phyloP scores from a whole-genome alignment of 2,888 invertebrate species.

The Congeria kusceri region DNA sequence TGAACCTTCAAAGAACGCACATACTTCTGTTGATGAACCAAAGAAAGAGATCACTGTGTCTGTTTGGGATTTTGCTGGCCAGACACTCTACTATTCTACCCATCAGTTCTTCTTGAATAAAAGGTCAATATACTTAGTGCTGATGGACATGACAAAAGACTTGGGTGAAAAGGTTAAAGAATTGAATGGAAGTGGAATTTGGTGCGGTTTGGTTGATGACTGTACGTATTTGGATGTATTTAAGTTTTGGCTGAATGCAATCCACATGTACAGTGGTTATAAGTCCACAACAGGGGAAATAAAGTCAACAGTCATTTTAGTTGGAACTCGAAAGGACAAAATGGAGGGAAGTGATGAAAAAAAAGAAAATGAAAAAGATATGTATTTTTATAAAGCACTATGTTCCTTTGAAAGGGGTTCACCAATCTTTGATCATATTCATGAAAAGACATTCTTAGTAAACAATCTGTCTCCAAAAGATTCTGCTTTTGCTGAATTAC shows the following conservation, averaged over 20 bases:
- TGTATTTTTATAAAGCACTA: slow-evolving; percentile 48
- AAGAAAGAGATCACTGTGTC: slow-evolving; percentile 15
- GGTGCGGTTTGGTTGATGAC: slow-evolving; percentile 6
- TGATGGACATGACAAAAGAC: slow-evolving; percentile 45
- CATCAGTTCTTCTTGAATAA: slow-evolving; percentile 58
- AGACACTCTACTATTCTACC: slow-evolving; percentile 52
- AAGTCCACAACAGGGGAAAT: slow-evolving; percentile 2
- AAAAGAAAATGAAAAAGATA: slow-evolving; percentile 39
- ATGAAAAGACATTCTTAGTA: slow-evolving; percentile 29
- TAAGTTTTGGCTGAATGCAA: slow-evolving; percentile 55
- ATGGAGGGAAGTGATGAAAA: slow-evolving; percentile 32
- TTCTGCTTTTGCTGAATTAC: slow-evolving; percentile 19
- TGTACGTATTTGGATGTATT: slow-evolving; percentile 53
- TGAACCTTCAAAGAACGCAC: not conserved
- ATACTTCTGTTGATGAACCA: not conserved
- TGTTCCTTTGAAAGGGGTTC: slow-evolving; percentile 26
- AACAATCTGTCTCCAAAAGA: slow-evolving; percentile 24
- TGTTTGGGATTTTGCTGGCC: slow-evolving; percentile 58
- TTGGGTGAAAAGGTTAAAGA: slow-evolving; percentile 13
- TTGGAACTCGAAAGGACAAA: slow-evolving; percentile 54
- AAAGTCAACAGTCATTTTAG: slow-evolving; percentile 50
- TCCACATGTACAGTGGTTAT: slow-evolving; percentile 45
- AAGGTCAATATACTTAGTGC: slow-evolving; percentile 50
- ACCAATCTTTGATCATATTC: slow-evolving; percentile 30
- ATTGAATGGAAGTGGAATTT: not conserved